Conservation (phyloP, 2,888 invertebrate species). For the Toxonevra muliebris region DNA sequence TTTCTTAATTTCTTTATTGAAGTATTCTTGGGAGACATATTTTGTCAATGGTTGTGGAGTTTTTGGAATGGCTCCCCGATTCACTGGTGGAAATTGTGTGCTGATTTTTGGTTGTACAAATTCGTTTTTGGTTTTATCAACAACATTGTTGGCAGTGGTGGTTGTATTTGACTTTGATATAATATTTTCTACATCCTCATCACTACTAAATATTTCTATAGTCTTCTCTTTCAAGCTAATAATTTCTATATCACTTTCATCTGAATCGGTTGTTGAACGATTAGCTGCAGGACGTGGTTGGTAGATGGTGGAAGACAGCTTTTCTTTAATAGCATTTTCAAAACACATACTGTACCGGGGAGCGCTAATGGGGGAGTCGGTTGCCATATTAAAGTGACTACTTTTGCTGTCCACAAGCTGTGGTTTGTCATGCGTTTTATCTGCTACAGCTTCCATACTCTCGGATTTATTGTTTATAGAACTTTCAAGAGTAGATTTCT, state of each 20-base stretch:
- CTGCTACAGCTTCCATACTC: background rate
- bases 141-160: conserved; percentile 25
- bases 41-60: background rate
- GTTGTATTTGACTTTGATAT: conserved; percentile 18
- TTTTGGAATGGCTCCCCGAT: conserved; percentile 18
- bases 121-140: conserved; percentile 30
- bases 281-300: conserved; percentile 25
- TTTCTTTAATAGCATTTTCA: conserved; percentile 45
- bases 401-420: background rate
- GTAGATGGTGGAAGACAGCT: conserved; percentile 53
- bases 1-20: conserved; percentile 66
- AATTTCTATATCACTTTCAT: conserved; percentile 50
- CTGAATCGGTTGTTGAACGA: conserved; percentile 38
- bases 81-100: conserved; percentile 16
- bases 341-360: conserved; percentile 53
- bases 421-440: background rate
- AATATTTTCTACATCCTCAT: conserved; percentile 40
- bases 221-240: conserved; percentile 47
- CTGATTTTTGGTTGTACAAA: conserved; percentile 53
- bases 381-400: background rate
- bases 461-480: background rate
- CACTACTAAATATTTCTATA: conserved; percentile 52
- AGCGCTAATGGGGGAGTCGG: conserved; percentile 33
- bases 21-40: conserved; percentile 50
- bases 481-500: background rate